Base-by-base conservation (phyloP, 2,797 vertebrate genomes). In the Enoplosus armatus region DNA sequence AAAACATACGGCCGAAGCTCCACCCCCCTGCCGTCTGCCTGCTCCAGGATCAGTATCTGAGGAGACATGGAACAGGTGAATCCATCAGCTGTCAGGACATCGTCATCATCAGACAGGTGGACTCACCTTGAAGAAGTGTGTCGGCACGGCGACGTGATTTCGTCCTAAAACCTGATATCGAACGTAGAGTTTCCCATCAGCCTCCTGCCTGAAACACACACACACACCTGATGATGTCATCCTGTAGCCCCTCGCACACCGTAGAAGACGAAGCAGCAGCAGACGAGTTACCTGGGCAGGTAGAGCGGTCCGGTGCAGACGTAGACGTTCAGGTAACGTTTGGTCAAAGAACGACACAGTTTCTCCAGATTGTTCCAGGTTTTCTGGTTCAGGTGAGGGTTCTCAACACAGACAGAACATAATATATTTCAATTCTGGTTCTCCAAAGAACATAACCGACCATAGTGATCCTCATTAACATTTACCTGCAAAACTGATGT, bases 351-450 rank as follows among this genome's bases (percentile, higher is more conserved):
- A 33, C 98, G 96, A 80, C 96, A 96, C 56, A 96, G 95, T 83
- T 96, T 96, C 90, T 99, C 98, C 80, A 99, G 91, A 77, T 97
- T 97, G 91, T 99, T 99, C 98, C 98, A 99, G 51, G 96, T 93
- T 0, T 96, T 95, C 87, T 97, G 96, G 90, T 99, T 99, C 83
- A 99, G 93, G 77, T 98, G 94, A 56, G 97, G 97, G 87, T 96
- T 95, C 98, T 99, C 2, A 1, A 41, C 27, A 55, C 26, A 50
- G n/a, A 74, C 35, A 72, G 4, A 45, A 26, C 33, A 47, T 16
- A 18, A 20, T n/a, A n/a, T 8, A 14, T n/a, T 3, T 26, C 24
- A 26, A 24, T 8, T 22, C 35, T 11, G 29, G 16, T 33, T 33
- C 18, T 15, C 22, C 9, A 39, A 11, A 39, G 37, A 12, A 39